These are phyloP conservation scores for Drosophila borborema DNA, from an alignment of 2,888 invertebrate genomes.

Conservation along the genomic window DNA sequence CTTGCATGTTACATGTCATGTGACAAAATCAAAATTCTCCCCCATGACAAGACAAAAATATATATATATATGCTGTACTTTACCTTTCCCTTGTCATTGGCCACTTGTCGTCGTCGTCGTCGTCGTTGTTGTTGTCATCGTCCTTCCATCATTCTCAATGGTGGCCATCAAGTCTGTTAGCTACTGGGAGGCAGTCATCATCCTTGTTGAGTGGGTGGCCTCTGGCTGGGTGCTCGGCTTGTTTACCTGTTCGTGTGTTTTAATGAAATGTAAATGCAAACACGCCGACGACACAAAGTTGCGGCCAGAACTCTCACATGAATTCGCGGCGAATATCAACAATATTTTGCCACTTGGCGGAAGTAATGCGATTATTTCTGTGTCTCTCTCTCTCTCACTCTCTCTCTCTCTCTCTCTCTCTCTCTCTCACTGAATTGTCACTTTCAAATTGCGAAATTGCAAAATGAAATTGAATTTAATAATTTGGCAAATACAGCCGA, in stretches of 20 bases:
- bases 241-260: constrained; percentile 65
- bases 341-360: constrained; percentile 52
- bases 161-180: constrained; percentile 33
- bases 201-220: constrained; percentile 35
- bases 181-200: constrained; percentile 46
- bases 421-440: constrained; percentile 31
- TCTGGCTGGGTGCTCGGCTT: constrained; percentile 36
- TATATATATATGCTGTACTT: neutral
- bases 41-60: neutral
- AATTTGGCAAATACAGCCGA: constrained; percentile 29
- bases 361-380: constrained; percentile 56
- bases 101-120: constrained; percentile 28
- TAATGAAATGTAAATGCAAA: constrained; percentile 81
- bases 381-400: neutral
- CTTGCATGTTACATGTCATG: neutral
- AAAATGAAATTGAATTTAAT: constrained; percentile 60
- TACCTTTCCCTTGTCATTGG: constrained; percentile 40
- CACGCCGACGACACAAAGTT: constrained; percentile 31
- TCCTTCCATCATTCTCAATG: constrained; percentile 33
- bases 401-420: neutral
- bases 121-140: neutral
- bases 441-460: constrained; percentile 27
- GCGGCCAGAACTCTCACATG: constrained; percentile 19
- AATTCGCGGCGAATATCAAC: neutral
- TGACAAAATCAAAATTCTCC: constrained; percentile 1